A percentile compares a stretch with the other conserved stretches of the same genome.
These are phyloP conservation scores for Probosciger aterrimus DNA, from an alignment of 2,113 vertebrate species.

Conservation along the genomic window DNA sequence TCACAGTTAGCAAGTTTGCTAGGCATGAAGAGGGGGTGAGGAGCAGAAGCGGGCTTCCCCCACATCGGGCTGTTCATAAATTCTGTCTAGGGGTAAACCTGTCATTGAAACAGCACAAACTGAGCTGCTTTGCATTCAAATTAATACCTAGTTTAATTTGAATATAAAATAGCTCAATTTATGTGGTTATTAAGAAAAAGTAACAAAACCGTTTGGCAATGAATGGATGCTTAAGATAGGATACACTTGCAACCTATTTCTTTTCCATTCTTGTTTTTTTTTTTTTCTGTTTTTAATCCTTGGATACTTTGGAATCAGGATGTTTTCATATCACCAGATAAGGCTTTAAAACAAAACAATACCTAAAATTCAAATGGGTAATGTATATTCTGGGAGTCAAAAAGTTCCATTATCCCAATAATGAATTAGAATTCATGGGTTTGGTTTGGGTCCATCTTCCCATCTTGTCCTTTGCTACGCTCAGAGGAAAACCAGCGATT, in stretches of 20 bases:
- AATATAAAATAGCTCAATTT: constrained; percentile 83
- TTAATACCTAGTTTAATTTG: constrained; percentile 81
- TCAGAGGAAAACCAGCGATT: constrained; percentile 35
- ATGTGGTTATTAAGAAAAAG: constrained; percentile 69
- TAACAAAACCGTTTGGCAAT: constrained; percentile 67
- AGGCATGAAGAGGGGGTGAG: constrained; percentile 47
- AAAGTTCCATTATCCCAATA: constrained; percentile 50
- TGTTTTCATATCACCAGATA: constrained; percentile 63
- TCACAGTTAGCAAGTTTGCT: constrained; percentile 72
- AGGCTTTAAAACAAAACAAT: constrained; percentile 55
- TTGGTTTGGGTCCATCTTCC: constrained; percentile 41
- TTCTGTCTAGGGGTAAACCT: constrained; percentile 74
- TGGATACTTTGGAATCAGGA: constrained; percentile 55
- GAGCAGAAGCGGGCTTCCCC: constrained; percentile 33
- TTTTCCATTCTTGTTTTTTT: not conserved
- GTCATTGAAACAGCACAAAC: constrained; percentile 69
- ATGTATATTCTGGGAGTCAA: constrained; percentile 46
- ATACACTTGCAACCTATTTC: constrained; percentile 66
- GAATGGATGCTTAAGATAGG: constrained; percentile 77
- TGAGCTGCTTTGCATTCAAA: constrained; percentile 81
- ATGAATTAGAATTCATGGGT: constrained; percentile 35
- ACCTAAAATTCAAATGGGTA: constrained; percentile 54
- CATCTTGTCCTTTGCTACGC: constrained; percentile 50
- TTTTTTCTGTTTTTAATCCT: constrained; percentile 56
- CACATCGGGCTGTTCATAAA: constrained; percentile 47